Base-by-base conservation (phyloP, 2,797 vertebrate species). In the Myioborus miniatus region DNA sequence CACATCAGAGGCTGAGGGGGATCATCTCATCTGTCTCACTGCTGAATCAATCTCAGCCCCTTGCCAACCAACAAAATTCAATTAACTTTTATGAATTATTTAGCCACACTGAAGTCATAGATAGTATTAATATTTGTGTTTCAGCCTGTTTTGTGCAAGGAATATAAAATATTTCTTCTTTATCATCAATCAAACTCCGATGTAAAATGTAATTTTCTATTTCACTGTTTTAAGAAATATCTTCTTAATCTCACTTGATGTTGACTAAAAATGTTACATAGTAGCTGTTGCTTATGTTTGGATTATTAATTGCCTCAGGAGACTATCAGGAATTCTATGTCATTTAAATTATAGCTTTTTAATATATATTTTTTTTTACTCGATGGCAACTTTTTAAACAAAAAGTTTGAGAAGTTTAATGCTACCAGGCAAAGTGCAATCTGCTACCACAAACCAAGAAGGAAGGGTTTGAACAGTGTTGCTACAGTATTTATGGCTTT, bases 401-500 rank as follows among this genome's bases (percentile, higher is more conserved):
- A 94, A 96, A 96, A 34, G 5, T 87, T 94, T 97, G 89, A 94
- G 85, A 91, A 90, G 46, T 94, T 87, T 83, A 96, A 37, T 89
- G 59, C 36, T 96, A n/a, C 34, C 79, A 71, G 62, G 89, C 95
- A 96, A 97, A 95, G 94, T 89, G 71, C 84, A 82, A 86, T 93
- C 84, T 95, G 68, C 75, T 95, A 60, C 67, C 89, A 92, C 88
- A 97, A 36, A 9, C 19, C 41, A 70, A 64, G 89, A 92, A 96
- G 82, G 83, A 96, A 96, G 76, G 37, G 30, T 96, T 84, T 90
- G 71, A 92, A 86, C 90, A 83, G 30, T 71, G 60, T 94, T 97
- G 55, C 69, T 47, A 26, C 81, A 95, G 86, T 83, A 96, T 97
- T 96, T 96, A 74, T 94, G 75, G 62, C 70, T 96, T 96, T 96